Evolutionary conservation across 2,113 vertebrate species (phyloP), one percentile per base, ranked within the genome.

Genomic region (Buteo buteo): DNA sequence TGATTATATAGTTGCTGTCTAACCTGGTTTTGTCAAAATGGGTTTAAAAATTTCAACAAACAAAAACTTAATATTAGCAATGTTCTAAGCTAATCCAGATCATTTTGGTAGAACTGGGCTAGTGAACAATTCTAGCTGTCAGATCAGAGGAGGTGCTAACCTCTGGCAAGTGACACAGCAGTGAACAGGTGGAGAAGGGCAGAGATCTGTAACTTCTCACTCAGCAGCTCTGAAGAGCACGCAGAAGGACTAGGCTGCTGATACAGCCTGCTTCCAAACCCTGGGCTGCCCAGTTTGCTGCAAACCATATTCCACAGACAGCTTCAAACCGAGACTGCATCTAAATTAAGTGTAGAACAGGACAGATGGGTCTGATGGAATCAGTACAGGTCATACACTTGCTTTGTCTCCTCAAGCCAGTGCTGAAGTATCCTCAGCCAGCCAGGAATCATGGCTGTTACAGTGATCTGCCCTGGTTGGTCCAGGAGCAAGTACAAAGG

Each of bases 1-100:
- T 17, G 74, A 95, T 65, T 59, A n/a, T 36, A 84, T 4, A 82
- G 69, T 34, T 94, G 72, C 64, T 79, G 50, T 74, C 77, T 96
- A 95, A 95, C 96, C 95, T 91, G 91, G 65, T 95, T 96, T 95
- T 96, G 96, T 94, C 94, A 96, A 73, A 89, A 91, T 7, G 16
- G 76, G 80, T 95, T 96, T 95, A 55, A 96, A 95, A 94, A 73
- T 86, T 86, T 91, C 80, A 94, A 36, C 88, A 88, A 96, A 93
- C 80, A 94, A 94, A 96, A 45, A 2, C 77, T 52, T 88, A 62
- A 86, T 86, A 93, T 95, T 97, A 96, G 91, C 77, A 84, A 71
- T 86, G 77, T 93, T 95, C 94, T 92, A 95, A 88, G 59, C n/a
- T 94, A 86, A 95, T 94, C 72, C 93, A 96, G 86, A 95, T 96